phyloP scores from a whole-genome alignment of 2,113 vertebrate genomes.

The Cephalopterus ornatus region DNA sequence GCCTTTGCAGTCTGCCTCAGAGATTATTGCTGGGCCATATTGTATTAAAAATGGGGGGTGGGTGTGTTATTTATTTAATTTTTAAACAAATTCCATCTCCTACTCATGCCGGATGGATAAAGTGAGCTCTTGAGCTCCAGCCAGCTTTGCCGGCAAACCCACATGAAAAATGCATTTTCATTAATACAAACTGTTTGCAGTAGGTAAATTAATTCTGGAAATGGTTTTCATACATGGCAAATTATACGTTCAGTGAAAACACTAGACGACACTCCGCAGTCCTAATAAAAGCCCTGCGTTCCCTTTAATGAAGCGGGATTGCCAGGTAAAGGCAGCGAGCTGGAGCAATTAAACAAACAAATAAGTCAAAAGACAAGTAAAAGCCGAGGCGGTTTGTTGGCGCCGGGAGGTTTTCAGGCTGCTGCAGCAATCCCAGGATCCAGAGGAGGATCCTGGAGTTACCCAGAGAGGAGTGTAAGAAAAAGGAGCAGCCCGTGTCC shows the following conservation, averaged over 20 bases:
- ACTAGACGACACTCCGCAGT: neutral
- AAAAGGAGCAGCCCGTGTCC: neutral
- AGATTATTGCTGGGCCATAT: conserved; percentile 50
- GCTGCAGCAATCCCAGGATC: neutral
- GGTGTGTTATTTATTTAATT: conserved; percentile 69
- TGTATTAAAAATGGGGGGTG: conserved; percentile 50
- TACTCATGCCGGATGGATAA: conserved; percentile 63
- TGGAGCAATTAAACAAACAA: neutral
- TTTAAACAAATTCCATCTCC: conserved; percentile 63
- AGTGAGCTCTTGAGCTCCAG: conserved; percentile 61
- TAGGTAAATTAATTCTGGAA: conserved; percentile 75
- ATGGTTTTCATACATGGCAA: conserved; percentile 67
- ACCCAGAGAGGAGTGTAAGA: neutral
- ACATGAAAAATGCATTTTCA: conserved; percentile 66
- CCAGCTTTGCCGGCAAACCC: conserved; percentile 50
- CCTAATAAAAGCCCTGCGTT: neutral
- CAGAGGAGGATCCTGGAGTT: rapidly evolving
- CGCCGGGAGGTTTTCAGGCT: neutral
- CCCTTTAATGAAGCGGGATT: neutral
- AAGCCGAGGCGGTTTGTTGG: neutral
- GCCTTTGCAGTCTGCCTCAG: conserved; percentile 15
- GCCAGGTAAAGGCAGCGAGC: conserved; percentile 1
- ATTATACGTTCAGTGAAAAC: conserved; percentile 29
- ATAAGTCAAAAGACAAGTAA: neutral
- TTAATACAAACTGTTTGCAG: conserved; percentile 76